These are phyloP conservation scores for Threskiornis aethiopicus DNA, from an alignment of 2,797 vertebrate species.

Conservation along the genomic window DNA sequence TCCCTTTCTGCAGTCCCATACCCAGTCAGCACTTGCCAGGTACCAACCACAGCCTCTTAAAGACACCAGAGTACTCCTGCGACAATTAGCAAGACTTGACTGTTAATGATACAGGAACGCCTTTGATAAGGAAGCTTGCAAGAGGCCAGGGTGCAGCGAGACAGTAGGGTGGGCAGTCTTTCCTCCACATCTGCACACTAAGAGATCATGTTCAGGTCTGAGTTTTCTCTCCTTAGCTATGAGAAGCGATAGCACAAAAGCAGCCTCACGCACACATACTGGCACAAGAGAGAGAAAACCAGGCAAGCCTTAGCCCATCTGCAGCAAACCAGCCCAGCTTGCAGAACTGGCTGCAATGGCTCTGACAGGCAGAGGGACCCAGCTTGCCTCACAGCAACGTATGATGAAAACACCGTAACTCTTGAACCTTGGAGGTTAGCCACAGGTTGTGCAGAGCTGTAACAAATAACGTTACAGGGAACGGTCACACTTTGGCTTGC, in stretches of 20 bases:
- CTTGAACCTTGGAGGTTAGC: conserved; percentile 43
- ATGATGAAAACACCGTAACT: neutral
- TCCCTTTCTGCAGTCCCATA: neutral
- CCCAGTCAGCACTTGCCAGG: neutral
- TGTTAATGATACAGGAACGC: neutral
- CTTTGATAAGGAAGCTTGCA: neutral
- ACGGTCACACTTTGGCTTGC: neutral
- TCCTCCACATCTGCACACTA: neutral
- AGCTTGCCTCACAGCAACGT: neutral
- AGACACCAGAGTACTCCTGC: neutral
- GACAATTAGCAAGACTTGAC: neutral
- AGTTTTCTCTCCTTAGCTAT: neutral
- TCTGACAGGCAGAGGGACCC: neutral
- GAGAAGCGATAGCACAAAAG: neutral
- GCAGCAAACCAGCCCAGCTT: neutral
- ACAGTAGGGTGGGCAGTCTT: neutral
- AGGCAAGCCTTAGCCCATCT: neutral
- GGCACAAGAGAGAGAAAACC: neutral
- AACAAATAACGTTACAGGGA: neutral
- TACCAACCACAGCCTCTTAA: neutral
- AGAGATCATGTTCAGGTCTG: neutral
- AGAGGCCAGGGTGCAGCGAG: neutral
- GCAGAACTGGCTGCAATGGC: neutral
- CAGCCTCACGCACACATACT: accelerated
- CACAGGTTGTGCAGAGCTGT: conserved; percentile 25